A percentile compares a stretch with the other conserved stretches of the same genome.
Evolutionary conservation across 1,140 invertebrate species (phyloP).

Genomic region (Marisa cornuarietis): DNA sequence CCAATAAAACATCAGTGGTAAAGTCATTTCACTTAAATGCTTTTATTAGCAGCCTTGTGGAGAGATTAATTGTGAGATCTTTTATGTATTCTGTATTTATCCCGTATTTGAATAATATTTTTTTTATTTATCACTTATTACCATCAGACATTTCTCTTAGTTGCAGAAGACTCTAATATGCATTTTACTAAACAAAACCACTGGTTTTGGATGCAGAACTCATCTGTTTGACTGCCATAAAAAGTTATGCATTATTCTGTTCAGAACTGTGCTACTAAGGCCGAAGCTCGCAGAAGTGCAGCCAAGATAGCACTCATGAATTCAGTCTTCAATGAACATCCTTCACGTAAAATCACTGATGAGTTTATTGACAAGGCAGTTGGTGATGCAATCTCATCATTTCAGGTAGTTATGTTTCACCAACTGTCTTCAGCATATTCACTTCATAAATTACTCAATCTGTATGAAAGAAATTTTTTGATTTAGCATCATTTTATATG

Average conservation of each 20-base stretch:
- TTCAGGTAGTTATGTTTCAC: slow-evolving; percentile 62
- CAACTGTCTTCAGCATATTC: too few relatives aligned
- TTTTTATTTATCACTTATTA: too few relatives aligned
- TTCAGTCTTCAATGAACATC: slow-evolving; percentile 96
- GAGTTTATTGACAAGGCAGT: slow-evolving; percentile 95
- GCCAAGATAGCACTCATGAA: slow-evolving; percentile 97
- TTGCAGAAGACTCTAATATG: too few relatives aligned
- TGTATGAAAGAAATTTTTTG: too few relatives aligned
- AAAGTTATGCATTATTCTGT: slow-evolving; percentile 13
- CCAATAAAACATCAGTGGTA: background rate
- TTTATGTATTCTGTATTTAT: background rate
- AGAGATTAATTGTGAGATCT: background rate
- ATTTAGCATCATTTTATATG: too few relatives aligned
- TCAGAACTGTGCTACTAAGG: slow-evolving; percentile 90
- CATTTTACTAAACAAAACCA: too few relatives aligned
- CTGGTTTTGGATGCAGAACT: background rate
- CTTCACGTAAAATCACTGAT: slow-evolving; percentile 89
- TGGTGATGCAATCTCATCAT: slow-evolving; percentile 80
- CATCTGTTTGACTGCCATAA: background rate
- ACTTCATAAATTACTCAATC: too few relatives aligned
- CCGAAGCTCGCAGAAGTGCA: slow-evolving; percentile 89
- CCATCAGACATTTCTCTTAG: too few relatives aligned
- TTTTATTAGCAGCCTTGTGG: background rate
- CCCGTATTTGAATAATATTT: too few relatives aligned
- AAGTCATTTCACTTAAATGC: background rate